Base-by-base conservation (phyloP, 2,797 vertebrate species). In the Rhincodon typus region DNA sequence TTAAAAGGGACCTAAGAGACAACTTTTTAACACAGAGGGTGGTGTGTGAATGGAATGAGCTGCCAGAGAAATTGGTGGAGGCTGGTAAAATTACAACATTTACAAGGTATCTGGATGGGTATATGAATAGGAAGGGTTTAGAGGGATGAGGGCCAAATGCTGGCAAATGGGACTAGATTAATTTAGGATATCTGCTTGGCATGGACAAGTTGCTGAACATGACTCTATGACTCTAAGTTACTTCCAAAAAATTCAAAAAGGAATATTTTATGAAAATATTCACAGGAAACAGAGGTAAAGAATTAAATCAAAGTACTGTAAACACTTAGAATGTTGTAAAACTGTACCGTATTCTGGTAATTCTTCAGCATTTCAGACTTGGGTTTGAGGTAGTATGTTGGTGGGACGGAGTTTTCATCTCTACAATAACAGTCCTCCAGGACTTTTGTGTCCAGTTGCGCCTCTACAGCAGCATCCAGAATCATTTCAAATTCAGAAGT, bases 401-500 rank as follows among this genome's bases (percentile, higher is more conserved):
- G 98, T 0, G 99, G 99, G 96, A 99, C 99, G 0, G 99, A 98
- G 95, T 99, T 99, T 97, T 99, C 99, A 96, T 99, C 99, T 95
- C 99, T 98, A 97, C 99, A 99, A 97, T 99, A 99, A 99, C 99
- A 99, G 97, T 99, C 99, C 96, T 99, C 99, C 97, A 99, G 97
- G 96, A 99, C 96, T 97, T 98, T 98, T 86, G 99, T 99, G 97
- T 99, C 99, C 96, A 99, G 97, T 96, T 99, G 98, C 0, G 98
- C 98, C 97, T 99, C 99, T 77, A 98, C 94, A 1, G 99, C 98
- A 6, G 99, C 99, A 95, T 99, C 99, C 97, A 99, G 97, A 96
- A 99, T 99, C 99, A 99, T 99, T 97, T 99, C 99, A 95, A 99
- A 99, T 97, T 99, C 99, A 0, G 98, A 98, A 2, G 99, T 99